Evolutionary conservation across 2,113 vertebrate species (phyloP), one percentile per base, ranked within the genome.

Genomic region (Dryoscopus gambensis): DNA sequence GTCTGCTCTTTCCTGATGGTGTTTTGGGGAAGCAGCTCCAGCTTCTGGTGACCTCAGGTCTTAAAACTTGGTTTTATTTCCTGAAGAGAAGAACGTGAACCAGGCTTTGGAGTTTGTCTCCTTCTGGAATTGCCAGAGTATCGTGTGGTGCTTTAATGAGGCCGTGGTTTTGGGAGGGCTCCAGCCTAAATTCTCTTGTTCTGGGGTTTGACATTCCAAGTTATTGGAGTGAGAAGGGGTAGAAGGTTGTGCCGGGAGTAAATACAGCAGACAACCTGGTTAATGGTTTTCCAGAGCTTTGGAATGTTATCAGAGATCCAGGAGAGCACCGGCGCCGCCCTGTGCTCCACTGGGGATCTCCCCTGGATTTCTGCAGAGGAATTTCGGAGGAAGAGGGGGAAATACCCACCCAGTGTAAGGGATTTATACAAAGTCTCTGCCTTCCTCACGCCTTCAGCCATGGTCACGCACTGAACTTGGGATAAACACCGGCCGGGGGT

Each of bases 131-230:
- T 25, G 15, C n/a, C 30, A 4, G 47, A 31, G 57, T 6, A 6
- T 18, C n/a, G 33, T 7, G 7, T 10, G 47, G 35, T 30, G 81
- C 64, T 47, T 64, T 13, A 23, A 15, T 0, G 2, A 10, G 19
- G 59, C 79, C 5, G 7, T 57, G 77, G 14, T 24, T 62, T 53
- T 16, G 16, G 50, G 65, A 93, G 65, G 52, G 21, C n/a, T 15
- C 37, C 73, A 25, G 37, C 13, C 47, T 14, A 0, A 70, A 25
- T 33, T 55, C 2, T 4, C 64, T 70, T 7, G 1, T 40, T 31
- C 60, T 47, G 69, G 50, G 25, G 31, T 21, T 56, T 46, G 50
- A 21, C 39, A 4, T 65, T 13, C 0, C 13, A 0, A 0, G 0
- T 35, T 27, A 2, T 2, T 37, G 14, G 62, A 22, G 60, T 8